Percentiles rank a stretch among this genome's conserved stretches.
Evolutionary conservation across 2,888 invertebrate genomes (phyloP).

Genomic region (Agrilus cyanescens): DNA sequence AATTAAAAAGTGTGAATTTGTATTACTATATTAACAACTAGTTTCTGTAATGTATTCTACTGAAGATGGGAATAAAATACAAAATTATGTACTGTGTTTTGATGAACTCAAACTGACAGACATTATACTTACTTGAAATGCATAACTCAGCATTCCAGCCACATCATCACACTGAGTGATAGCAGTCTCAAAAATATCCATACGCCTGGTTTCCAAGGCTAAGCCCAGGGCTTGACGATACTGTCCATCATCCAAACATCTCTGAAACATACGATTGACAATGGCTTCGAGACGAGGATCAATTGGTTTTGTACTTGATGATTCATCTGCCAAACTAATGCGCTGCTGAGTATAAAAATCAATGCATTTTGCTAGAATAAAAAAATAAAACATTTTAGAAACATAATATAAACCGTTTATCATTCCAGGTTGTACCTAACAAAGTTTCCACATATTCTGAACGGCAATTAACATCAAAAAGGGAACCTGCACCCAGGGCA

Average conservation of each 20-base stretch:
- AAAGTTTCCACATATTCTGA: conserved; percentile 96
- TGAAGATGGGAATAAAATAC: too few relatives aligned
- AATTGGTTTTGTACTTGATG: conserved; percentile 52
- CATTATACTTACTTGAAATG: conserved; percentile 64
- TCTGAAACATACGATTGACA: conserved; percentile 94
- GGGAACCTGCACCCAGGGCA: conserved; percentile 87
- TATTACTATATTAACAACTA: too few relatives aligned
- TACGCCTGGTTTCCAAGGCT: conserved; percentile 89
- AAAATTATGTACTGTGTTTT: not conserved
- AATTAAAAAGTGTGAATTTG: too few relatives aligned
- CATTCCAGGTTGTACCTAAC: conserved; percentile 43
- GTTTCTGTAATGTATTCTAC: too few relatives aligned
- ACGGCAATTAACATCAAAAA: conserved; percentile 89
- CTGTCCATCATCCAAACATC: conserved; percentile 90
- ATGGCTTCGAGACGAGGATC: conserved; percentile 81
- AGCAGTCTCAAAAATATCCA: conserved; percentile 91
- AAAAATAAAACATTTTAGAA: conserved; percentile 8
- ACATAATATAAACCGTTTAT: conserved; percentile 1
- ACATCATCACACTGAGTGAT: conserved; percentile 88
- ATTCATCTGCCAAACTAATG: conserved; percentile 59
- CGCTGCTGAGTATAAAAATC: conserved; percentile 90
- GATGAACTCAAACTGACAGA: not conserved
- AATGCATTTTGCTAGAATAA: conserved; percentile 76
- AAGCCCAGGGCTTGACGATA: conserved; percentile 93
- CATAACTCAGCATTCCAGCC: conserved; percentile 82